Conservation (phyloP, 2,113 vertebrate species). For the Pseudorhombus dupliciocellatus region DNA sequence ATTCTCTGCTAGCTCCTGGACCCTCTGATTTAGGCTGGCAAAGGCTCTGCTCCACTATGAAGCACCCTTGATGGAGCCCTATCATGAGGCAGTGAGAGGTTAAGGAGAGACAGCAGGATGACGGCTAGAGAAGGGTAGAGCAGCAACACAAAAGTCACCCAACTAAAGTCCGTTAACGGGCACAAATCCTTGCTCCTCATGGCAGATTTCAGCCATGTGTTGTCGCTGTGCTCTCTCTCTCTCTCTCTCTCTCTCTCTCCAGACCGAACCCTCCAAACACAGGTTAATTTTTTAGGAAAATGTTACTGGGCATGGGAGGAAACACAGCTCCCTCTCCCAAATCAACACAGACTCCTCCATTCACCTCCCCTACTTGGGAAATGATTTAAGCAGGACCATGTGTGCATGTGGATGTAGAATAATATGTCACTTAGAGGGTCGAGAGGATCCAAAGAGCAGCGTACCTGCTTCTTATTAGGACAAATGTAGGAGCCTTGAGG, state of each 20-base stretch:
- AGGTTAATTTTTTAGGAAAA: constrained; percentile 74
- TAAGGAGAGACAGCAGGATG: constrained; percentile 1
- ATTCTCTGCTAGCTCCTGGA: constrained; percentile 53
- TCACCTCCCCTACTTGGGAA: constrained; percentile 78
- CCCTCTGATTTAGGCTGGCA: constrained; percentile 43
- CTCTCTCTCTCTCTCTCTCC: constrained; percentile 16
- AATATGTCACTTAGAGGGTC: constrained; percentile 80
- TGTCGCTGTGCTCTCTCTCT: background rate
- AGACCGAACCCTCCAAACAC: constrained; percentile 45
- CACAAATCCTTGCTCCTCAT: background rate
- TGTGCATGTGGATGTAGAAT: constrained; percentile 81
- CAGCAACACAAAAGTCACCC: background rate
- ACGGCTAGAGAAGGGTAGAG: constrained; percentile 1
- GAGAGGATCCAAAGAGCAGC: constrained; percentile 68
- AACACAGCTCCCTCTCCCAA: constrained; percentile 73
- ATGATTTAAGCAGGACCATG: constrained; percentile 83
- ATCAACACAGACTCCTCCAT: constrained; percentile 74
- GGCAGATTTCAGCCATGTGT: background rate
- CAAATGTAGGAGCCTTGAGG: constrained; percentile 58
- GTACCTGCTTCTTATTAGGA: constrained; percentile 82
- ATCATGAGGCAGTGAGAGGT: constrained; percentile 21
- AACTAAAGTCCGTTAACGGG: background rate
- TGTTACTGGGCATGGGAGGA: constrained; percentile 67
- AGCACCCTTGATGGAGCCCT: constrained; percentile 28
- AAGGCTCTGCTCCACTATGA: constrained; percentile 38